phyloP scores from a whole-genome alignment of 2,888 invertebrate genomes.

The Norana najaformis region DNA sequence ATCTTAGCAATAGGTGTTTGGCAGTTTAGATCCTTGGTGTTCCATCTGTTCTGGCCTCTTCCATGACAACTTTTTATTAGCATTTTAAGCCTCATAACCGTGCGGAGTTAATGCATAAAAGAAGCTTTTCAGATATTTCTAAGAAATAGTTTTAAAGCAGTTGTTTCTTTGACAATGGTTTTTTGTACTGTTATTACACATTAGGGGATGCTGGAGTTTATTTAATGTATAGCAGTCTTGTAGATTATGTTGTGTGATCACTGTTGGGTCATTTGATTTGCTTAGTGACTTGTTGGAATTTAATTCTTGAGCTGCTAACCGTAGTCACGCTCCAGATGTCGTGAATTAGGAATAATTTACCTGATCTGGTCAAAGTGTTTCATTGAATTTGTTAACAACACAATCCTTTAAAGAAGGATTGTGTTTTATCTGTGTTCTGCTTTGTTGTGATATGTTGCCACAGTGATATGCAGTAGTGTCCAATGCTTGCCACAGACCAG shows the following conservation, averaged over 20 bases:
- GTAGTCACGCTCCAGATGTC: not conserved
- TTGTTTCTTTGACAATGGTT: not conserved
- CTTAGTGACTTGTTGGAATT: not conserved
- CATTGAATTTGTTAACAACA: not conserved
- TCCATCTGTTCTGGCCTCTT: not conserved
- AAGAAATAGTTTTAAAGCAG: slow-evolving; percentile 5
- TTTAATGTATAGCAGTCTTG: not conserved
- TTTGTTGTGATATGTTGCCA: not conserved
- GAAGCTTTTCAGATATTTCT: slow-evolving; percentile 5
- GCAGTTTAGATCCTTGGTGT: not conserved
- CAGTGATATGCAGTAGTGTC: not conserved
- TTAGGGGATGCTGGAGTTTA: not conserved
- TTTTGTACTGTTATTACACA: slow-evolving; percentile 1
- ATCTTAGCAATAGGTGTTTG: slow-evolving; percentile 13
- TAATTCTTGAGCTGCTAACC: not conserved
- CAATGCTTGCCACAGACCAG: not conserved
- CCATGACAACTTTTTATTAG: slow-evolving; percentile 10
- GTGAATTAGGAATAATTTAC: not conserved
- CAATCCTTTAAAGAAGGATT: not conserved
- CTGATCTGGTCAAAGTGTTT: not conserved
- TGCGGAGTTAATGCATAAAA: not conserved
- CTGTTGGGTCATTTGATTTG: not conserved
- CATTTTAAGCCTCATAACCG: not conserved
- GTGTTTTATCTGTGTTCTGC: not conserved
- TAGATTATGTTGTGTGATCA: too few species aligned